Evolutionary conservation across 2,113 vertebrate species (phyloP), one percentile per base, ranked within the genome.

Genomic region (Hippocampus mohnikei): DNA sequence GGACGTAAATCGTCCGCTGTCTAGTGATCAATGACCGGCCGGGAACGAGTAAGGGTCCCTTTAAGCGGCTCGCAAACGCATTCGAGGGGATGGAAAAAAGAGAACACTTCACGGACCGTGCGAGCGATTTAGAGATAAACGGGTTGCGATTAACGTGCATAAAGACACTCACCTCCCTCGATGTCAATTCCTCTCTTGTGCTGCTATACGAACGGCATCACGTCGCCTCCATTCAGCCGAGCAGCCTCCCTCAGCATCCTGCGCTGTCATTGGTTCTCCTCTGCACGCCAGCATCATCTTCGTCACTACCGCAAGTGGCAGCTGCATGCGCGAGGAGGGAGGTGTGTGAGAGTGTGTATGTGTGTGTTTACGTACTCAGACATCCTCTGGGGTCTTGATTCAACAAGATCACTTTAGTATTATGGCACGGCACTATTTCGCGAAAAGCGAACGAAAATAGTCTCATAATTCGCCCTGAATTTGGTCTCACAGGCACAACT

Each of bases 261-360:
- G 88, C 88, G 72, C 89, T 85, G 88, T 91, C 88, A 91, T 91
- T 91, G 92, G 92, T 87, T 84, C 84, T 85, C 87, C 87, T 84
- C 87, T 76, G 80, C 87, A 74, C 83, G 44, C 83, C 78, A 73
- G 83, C 78, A 85, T 81, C 88, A 84, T 87, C 86, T 79, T 81
- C 87, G 85, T 69, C 81, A 77, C 73, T 77, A 80, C 80, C 72
- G 81, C 78, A 82, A 85, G 87, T 69, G 79, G 85, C 86, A 87
- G 85, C 80, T 65, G 63, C 63, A 46, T 48, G 63, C 63, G 16
- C 77, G 87, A 69, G 82, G 81, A 71, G 80, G 73, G 82, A 62
- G 56, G 84, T 72, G 81, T 55, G 71, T 69, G 60, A 11, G 81
- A 50, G 71, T 69, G 60, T 13, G 79, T 70, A 25, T 33, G 69